Evolutionary conservation across 2,113 vertebrate genomes (phyloP).

Genomic region (Mesitornis unicolor): DNA sequence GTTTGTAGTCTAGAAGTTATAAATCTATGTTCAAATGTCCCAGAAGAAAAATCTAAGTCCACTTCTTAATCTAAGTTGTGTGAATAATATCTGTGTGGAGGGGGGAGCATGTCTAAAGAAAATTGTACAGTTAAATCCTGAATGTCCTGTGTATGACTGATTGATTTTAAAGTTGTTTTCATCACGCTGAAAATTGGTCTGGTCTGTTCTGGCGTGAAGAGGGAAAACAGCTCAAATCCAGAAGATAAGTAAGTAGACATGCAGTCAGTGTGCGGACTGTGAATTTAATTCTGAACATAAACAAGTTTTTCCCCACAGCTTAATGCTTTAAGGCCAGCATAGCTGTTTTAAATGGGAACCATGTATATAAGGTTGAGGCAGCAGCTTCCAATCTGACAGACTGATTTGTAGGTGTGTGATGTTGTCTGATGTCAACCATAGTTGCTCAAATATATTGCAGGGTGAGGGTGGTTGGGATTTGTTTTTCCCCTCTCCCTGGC

Average conservation of each 20-base stretch:
- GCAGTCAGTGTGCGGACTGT: background rate
- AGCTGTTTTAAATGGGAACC: background rate
- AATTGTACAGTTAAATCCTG: background rate
- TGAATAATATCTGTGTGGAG: accelerated
- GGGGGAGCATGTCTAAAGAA: background rate
- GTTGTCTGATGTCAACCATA: background rate
- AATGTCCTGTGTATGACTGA: background rate
- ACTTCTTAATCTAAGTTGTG: background rate
- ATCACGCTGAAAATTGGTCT: background rate
- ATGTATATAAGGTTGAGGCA: background rate
- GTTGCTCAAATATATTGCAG: background rate
- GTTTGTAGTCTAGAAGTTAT: background rate
- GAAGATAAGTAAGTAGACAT: background rate
- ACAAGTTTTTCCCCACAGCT: background rate
- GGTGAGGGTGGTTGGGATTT: background rate
- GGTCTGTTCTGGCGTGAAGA: background rate
- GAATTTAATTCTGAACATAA: constrained; percentile 14
- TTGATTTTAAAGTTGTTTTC: constrained; percentile 11
- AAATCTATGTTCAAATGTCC: background rate
- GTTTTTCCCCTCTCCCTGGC: background rate
- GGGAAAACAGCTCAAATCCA: background rate
- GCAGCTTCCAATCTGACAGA: background rate
- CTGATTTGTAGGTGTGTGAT: background rate
- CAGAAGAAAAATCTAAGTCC: background rate
- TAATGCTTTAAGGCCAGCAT: background rate